Evolutionary conservation across 2,113 vertebrate species (phyloP), one percentile per base, ranked within the genome.

Genomic region (Oriolus oriolus): DNA sequence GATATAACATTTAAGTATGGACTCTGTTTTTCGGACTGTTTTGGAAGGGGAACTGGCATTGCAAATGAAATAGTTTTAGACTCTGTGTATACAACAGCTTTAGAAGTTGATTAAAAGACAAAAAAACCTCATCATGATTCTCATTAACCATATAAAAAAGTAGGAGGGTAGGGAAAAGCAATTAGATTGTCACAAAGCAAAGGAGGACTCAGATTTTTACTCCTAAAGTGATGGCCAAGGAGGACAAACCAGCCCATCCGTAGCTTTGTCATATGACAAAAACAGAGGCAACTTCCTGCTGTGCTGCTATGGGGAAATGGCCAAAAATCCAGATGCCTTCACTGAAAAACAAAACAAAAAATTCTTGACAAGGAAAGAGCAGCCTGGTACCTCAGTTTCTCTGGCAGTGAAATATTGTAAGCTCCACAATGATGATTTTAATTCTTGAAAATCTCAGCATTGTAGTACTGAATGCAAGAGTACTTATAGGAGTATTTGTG

Each of bases 251-350:
- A 77, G n/a, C 3, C 27, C 15, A 45, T 20, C 30, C 35, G 31
- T 44, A 78, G 17, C 17, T 90, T 81, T 89, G 66, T n/a, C 28
- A 57, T 49, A 59, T 71, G 52, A 66, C 11, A 78, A 39, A 64
- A 49, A 35, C 5, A 53, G n/a, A 57, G 12, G 28, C 3, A 69
- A 79, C 17, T 81, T 85, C 14, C 9, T 70, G 41, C 22, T 81
- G 16, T 81, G 20, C 11, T 68, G 6, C 5, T 21, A 26, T 79
- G 52, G 21, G 24, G 39, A 84, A 61, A 65, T 21, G 33, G 11
- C 17, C 6, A 45, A 45, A 78, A 80, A 19, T 0, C 0, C 20
- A 92, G 30, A 74, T 47, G 9, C 3, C 23, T 54, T 14, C 27
- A 30, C 7, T 61, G 35, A 69, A 78, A 81, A 69, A 47, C 9